phyloP scores from a whole-genome alignment of 2,888 invertebrate species.

The Napeogenes sylphis region DNA sequence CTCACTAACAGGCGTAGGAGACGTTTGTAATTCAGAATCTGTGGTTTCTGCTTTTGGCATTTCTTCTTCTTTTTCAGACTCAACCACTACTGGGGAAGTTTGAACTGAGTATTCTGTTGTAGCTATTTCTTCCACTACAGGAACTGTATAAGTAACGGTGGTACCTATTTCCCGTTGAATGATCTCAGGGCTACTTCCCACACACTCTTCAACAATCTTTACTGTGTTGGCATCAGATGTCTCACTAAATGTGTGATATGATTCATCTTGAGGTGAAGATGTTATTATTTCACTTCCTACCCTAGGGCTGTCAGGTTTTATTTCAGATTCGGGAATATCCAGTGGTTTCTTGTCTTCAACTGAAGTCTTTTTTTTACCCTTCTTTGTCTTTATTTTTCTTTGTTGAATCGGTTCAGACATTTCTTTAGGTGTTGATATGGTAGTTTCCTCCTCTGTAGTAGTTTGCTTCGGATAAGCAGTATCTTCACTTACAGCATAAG shows the following conservation, averaged over 20 bases:
- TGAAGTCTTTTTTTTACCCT: conserved; percentile 68
- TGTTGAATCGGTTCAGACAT: conserved; percentile 41
- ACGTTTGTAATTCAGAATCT: conserved; percentile 73
- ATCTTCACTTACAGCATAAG: conserved; percentile 58
- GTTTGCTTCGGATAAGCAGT: conserved; percentile 61
- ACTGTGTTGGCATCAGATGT: conserved; percentile 78
- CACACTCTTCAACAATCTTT: conserved; percentile 81
- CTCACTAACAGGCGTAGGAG: conserved; percentile 70
- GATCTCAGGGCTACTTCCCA: conserved; percentile 73
- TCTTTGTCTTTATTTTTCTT: conserved; percentile 67
- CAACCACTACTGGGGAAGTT: conserved; percentile 77
- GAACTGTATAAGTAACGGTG: conserved; percentile 76
- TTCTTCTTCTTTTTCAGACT: conserved; percentile 58
- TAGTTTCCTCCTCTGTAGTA: conserved; percentile 62
- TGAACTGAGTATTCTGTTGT: conserved; percentile 77
- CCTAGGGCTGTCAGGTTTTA: conserved; percentile 64
- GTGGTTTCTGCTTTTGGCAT: conserved; percentile 49
- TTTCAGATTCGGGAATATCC: conserved; percentile 35
- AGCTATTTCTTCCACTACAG: conserved; percentile 78
- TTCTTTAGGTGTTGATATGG: conserved; percentile 50
- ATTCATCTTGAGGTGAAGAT: conserved; percentile 77
- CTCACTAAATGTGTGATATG: conserved; percentile 78
- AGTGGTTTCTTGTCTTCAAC: conserved; percentile 46
- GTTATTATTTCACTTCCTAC: conserved; percentile 68
- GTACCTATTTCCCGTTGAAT: conserved; percentile 68